Conservation (phyloP, 1,140 invertebrate genomes). For the Aphaenogaster ashmeadi region DNA sequence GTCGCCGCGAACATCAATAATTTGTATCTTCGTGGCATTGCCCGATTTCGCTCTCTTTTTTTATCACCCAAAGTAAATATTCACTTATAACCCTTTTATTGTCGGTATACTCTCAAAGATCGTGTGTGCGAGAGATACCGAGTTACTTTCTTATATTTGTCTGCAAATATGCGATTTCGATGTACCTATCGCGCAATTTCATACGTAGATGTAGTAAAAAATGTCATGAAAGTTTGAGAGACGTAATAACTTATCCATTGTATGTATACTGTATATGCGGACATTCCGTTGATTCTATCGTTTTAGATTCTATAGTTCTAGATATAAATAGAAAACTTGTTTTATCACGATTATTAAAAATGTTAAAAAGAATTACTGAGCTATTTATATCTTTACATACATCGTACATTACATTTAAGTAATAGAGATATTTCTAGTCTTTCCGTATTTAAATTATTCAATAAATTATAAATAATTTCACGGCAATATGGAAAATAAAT, state of each 20-base stretch:
- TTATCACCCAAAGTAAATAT: slow-evolving; percentile 47
- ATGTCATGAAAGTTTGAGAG: not conserved
- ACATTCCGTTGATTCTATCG: not conserved
- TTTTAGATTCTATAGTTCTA: not conserved
- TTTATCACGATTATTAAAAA: not conserved
- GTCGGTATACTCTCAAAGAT: not conserved
- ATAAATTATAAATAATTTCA: slow-evolving; percentile 27
- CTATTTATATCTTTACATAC: not conserved
- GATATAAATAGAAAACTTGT: not conserved
- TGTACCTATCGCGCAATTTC: slow-evolving; percentile 35
- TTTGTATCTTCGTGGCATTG: slow-evolving; percentile 4
- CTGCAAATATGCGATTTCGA: slow-evolving; percentile 14
- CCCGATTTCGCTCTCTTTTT: not conserved
- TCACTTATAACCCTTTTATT: slow-evolving; percentile 37
- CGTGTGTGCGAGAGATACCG: not conserved
- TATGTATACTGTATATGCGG: not conserved
- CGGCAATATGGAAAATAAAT: slow-evolving; percentile 2
- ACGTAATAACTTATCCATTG: not conserved
- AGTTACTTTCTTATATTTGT: slow-evolving; percentile 36
- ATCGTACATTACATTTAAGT: not conserved
- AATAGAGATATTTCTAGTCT: not conserved
- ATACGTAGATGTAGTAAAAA: slow-evolving; percentile 6
- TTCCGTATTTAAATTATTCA: not conserved
- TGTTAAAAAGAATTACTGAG: not conserved
- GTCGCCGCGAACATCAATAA: not conserved